Evolutionary conservation across 2,888 invertebrate species (phyloP).

Genomic region (Agrotis ipsilon): DNA sequence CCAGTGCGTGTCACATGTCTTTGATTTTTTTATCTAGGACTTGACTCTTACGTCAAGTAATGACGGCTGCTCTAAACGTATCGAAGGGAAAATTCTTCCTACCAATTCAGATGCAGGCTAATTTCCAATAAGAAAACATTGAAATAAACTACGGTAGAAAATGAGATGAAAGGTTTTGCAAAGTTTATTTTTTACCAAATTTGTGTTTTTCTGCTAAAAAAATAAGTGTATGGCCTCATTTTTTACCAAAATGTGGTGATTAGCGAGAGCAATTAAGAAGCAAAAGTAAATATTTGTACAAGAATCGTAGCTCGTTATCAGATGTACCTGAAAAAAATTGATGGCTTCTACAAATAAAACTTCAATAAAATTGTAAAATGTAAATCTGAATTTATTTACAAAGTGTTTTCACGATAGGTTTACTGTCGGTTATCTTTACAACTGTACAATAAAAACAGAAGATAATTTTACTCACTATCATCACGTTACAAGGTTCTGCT

Average conservation of each 20-base stretch:
- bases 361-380: conserved; percentile 9
- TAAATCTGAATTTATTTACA: background rate
- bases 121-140: too few relatives aligned
- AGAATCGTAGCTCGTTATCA: background rate
- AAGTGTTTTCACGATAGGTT: background rate
- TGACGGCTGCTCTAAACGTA: too few relatives aligned
- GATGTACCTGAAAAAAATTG: background rate
- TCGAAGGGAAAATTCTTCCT: too few relatives aligned
- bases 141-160: too few relatives aligned
- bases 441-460: background rate
- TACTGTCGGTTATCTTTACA: background rate
- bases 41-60: too few relatives aligned
- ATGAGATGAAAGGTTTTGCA: too few relatives aligned
- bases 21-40: too few relatives aligned
- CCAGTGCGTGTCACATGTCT: too few relatives aligned
- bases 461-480: background rate
- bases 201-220: background rate
- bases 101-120: too few relatives aligned
- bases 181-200: too few relatives aligned
- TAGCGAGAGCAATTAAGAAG: background rate
- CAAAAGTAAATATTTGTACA: background rate
- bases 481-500: background rate
- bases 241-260: background rate
- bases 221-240: background rate
- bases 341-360: background rate